Conservation (phyloP, 2,113 vertebrate species). For the Dendropsophus ebraccatus region DNA sequence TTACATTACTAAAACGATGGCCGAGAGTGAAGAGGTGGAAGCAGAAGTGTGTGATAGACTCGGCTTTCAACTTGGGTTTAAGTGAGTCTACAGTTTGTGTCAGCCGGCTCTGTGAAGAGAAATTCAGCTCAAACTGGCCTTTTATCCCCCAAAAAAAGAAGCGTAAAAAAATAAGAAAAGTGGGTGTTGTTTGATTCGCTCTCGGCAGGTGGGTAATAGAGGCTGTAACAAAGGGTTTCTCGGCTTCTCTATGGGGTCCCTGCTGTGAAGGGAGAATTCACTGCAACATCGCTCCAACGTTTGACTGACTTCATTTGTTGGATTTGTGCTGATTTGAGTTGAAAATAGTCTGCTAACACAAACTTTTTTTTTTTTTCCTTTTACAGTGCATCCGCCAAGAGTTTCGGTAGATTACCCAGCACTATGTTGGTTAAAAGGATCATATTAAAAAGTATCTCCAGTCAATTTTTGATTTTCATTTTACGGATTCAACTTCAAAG, state of each 20-base stretch:
- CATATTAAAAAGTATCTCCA: neutral
- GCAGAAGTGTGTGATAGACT: constrained; percentile 22
- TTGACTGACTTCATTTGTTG: constrained; percentile 40
- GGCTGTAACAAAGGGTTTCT: constrained; percentile 31
- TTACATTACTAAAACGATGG: neutral
- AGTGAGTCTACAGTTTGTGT: constrained; percentile 45
- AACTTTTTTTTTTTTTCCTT: constrained; percentile 19
- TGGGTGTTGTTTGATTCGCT: constrained; percentile 46
- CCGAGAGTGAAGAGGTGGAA: constrained; percentile 15
- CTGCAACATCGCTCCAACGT: constrained; percentile 12
- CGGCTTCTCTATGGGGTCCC: constrained; percentile 10
- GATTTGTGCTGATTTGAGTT: constrained; percentile 24
- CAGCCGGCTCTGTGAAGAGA: constrained; percentile 41
- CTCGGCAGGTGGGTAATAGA: constrained; percentile 52
- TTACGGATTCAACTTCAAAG: no score
- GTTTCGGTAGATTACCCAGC: neutral
- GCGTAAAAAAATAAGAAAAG: constrained; percentile 42
- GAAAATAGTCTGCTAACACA: constrained; percentile 33
- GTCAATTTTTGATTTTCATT: neutral
- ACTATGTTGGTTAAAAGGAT: constrained; percentile 6
- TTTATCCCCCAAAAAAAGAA: constrained; percentile 43
- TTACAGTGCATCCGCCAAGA: neutral
- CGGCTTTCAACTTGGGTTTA: constrained; percentile 52
- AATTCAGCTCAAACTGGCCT: constrained; percentile 50
- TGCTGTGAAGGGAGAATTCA: constrained; percentile 44